These are phyloP conservation scores for Enteromius argenteus DNA, from an alignment of 2,797 vertebrate species.

Conservation along the genomic window DNA sequence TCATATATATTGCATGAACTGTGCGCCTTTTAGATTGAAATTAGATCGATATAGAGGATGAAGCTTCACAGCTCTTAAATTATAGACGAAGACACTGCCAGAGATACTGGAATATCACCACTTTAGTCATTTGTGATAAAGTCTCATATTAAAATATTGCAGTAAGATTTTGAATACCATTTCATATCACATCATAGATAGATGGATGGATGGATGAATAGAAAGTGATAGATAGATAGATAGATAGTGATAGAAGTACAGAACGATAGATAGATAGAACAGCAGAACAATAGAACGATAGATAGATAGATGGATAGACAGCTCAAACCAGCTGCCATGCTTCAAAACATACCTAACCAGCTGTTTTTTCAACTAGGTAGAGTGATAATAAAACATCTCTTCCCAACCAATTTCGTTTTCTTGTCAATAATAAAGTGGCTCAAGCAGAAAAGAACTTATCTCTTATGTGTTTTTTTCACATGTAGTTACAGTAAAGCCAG, in stretches of 20 bases:
- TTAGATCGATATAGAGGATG: conserved; percentile 1
- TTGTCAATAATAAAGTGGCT: neutral
- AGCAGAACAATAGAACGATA: neutral
- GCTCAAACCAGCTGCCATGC: no score
- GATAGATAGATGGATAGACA: accelerated
- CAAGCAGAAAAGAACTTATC: neutral
- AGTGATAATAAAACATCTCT: neutral
- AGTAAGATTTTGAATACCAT: neutral
- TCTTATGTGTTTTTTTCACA: neutral
- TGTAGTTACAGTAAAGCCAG: neutral
- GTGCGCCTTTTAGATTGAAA: neutral
- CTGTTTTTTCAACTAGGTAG: no score
- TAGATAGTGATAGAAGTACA: neutral
- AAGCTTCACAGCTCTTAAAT: neutral
- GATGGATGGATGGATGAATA: accelerated
- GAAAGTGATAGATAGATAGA: neutral
- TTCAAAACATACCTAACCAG: no score
- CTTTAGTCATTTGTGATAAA: neutral
- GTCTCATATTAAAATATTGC: neutral
- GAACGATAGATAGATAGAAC: neutral
- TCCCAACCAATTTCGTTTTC: neutral
- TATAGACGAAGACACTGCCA: neutral
- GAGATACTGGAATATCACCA: neutral
- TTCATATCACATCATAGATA: neutral
- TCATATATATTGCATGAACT: conserved; percentile 12